Base-by-base conservation (phyloP, 2,888 invertebrate genomes). In the Drosophila cognata region DNA sequence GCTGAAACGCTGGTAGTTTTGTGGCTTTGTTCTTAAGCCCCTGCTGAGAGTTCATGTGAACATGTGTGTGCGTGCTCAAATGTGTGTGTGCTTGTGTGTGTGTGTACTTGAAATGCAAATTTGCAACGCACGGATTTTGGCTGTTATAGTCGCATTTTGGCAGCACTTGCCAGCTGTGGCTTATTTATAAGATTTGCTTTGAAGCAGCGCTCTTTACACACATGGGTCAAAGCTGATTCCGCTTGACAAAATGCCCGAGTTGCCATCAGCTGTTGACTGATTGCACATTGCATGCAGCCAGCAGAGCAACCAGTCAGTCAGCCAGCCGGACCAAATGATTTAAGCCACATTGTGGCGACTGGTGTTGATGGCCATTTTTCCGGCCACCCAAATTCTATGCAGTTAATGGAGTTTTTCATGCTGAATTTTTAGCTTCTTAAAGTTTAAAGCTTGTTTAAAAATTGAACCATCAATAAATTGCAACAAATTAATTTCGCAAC, bases 101-200 rank as follows among this genome's bases (percentile, higher is more conserved):
- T 59, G 57, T 51, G 71, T 59, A 70, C 72, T 84, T 80, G 71
- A 74, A 82, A 86, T 86, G 85, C 88, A 86, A 86, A 89, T 86
- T 80, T 76, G 68, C 78, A 53, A 65, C 61, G 59, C 66, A 73
- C 61, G 88, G 65, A 56, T 58, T 65, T 67, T 55, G 33, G 68
- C 25, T 58, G 61, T 29, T 61, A 61, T 56, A 58, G 63, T 13
- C 33, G 62, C 50, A 59, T 81, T 74, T 77, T 72, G 80, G 70
- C 66, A 75, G 66, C 79, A 69, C 75, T 85, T 72, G 58, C 67
- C 31, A 70, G 79, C 82, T 76, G 67, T 63, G 76, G 80, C 74
- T 85, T 86, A 89, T 89, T 88, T 88, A 89, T 88, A 89, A 89
- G 85, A 80, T 88, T 78, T 74, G 67, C 82, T 80, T 82, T 82